Evolutionary conservation across 2,113 vertebrate genomes (phyloP).

Genomic region (Thamnophis sirtalis): DNA sequence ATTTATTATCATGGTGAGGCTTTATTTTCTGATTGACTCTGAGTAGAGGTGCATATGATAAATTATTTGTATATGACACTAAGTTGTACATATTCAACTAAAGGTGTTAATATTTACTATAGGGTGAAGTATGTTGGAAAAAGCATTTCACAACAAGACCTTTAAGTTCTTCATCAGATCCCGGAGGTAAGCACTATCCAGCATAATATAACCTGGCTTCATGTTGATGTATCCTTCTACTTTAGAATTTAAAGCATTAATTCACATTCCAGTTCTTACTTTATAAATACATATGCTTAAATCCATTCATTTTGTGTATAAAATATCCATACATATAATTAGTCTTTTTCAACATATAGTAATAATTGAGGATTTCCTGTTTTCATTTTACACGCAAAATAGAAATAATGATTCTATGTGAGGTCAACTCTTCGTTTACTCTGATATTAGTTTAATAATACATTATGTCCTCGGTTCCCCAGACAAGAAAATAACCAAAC

Average conservation of each 20-base stretch:
- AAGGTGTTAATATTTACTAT: constrained; percentile 1
- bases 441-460: too few species aligned
- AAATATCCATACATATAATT: not conserved
- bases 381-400: not conserved
- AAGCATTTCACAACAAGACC: constrained; percentile 19
- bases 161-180: constrained; percentile 29
- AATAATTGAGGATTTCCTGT: not conserved
- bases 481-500: not conserved
- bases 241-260: not conserved
- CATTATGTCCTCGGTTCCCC: too few species aligned
- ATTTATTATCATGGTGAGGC: not conserved
- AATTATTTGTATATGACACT: not conserved
- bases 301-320: not conserved
- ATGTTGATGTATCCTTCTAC: not conserved
- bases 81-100: not conserved
- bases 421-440: too few species aligned
- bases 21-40: not conserved
- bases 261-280: not conserved
- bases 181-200: constrained; percentile 55
- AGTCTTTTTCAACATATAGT: not conserved
- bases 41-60: not conserved
- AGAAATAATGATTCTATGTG: not conserved
- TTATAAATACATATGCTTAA: not conserved
- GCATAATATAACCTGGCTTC: not conserved
- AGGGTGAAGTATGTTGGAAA: constrained; percentile 51